Percentiles rank a stretch among this genome's conserved stretches.
These are phyloP conservation scores for Chrysomela aeneicollis DNA, from an alignment of 2,888 invertebrate genomes.

Conservation along the genomic window DNA sequence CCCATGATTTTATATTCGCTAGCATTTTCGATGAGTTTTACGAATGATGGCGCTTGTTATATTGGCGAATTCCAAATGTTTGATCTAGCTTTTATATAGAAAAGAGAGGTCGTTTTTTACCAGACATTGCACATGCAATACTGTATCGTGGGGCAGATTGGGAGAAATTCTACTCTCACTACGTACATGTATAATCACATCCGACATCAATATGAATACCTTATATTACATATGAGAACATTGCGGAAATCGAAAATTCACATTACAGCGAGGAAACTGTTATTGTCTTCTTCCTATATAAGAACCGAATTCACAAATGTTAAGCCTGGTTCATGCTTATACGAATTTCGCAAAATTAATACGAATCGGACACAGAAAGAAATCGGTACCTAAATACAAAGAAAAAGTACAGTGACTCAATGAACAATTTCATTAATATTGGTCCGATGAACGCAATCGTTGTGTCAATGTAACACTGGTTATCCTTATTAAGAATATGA, in stretches of 20 bases:
- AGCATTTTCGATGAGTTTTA: constrained; percentile 10
- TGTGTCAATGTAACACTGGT: no score
- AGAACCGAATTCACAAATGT: no score
- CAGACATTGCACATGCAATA: constrained; percentile 4
- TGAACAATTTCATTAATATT: no score
- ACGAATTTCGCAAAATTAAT: no score
- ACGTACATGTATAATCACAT: constrained; percentile 15
- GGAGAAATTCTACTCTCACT: constrained; percentile 22
- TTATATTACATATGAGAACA: background rate
- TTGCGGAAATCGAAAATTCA: background rate
- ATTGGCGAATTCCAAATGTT: constrained; percentile 23
- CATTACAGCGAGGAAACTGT: background rate
- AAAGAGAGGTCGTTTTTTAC: constrained; percentile 13
- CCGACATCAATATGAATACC: constrained; percentile 1
- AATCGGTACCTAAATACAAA: no score
- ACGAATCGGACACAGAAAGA: no score
- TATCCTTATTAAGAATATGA: no score
- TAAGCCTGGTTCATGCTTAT: no score
- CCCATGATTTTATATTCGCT: constrained; percentile 43
- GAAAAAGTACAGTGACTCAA: no score
- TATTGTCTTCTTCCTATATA: no score
- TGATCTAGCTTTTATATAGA: constrained; percentile 29
- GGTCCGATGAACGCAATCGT: no score
- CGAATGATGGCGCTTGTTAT: constrained; percentile 15
- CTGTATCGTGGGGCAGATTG: constrained; percentile 12